Percentiles rank a stretch among this genome's conserved stretches.
These are phyloP conservation scores for Tiliacea aurago DNA, from an alignment of 2,888 invertebrate species.

Conservation along the genomic window DNA sequence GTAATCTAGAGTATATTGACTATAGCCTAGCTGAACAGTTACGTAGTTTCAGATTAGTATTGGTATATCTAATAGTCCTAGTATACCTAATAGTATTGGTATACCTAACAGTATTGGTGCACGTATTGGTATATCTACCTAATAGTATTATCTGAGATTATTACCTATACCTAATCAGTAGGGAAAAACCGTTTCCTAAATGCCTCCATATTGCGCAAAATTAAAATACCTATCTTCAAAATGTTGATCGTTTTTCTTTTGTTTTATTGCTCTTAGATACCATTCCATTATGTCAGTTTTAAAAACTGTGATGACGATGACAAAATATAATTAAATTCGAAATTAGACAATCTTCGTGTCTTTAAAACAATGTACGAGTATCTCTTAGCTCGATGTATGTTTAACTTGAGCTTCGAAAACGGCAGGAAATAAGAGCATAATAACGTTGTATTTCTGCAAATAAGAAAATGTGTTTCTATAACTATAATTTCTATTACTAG, in stretches of 20 bases:
- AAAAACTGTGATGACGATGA: background rate
- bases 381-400: background rate
- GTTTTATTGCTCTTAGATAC: background rate
- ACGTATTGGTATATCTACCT: no score
- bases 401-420: background rate
- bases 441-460: background rate
- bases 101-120: no score
- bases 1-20: background rate
- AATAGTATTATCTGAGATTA: no score
- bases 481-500: slow-evolving; percentile 49
- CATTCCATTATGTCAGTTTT: background rate
- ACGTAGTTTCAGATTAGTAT: no score
- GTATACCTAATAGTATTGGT: no score
- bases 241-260: background rate
- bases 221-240: background rate
- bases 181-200: background rate
- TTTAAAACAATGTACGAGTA: slow-evolving; percentile 2
- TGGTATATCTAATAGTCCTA: no score
- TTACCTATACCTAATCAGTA: no score
- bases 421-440: background rate
- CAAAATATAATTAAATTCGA: background rate
- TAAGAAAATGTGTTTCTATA: slow-evolving; percentile 36
- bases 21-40: background rate
- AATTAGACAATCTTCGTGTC: background rate
- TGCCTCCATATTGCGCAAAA: background rate